A percentile compares a stretch with the other conserved stretches of the same genome.
Evolutionary conservation across 2,113 vertebrate genomes (phyloP).

Genomic region (Lycaon pictus): DNA sequence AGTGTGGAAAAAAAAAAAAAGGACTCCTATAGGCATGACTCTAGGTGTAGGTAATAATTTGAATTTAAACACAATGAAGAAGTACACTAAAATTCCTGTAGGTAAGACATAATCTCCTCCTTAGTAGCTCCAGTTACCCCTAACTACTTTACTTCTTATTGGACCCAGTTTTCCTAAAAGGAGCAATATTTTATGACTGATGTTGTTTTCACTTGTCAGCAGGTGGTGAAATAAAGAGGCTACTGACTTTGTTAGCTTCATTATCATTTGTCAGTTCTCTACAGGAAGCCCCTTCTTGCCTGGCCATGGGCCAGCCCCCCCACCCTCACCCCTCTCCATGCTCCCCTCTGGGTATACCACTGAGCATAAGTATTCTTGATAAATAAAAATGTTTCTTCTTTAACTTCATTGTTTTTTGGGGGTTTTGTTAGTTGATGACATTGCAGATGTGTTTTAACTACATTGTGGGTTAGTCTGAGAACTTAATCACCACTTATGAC

Average conservation of each 20-base stretch:
- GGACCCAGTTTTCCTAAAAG: slow-evolving; percentile 55
- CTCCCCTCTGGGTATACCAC: background rate
- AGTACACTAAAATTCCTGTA: slow-evolving; percentile 33
- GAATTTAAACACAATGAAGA: slow-evolving; percentile 40
- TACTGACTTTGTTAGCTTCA: background rate
- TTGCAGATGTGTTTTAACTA: slow-evolving; percentile 54
- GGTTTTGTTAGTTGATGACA: slow-evolving; percentile 31
- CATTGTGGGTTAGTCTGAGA: slow-evolving; percentile 9
- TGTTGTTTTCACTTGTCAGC: slow-evolving; percentile 51
- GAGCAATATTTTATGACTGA: slow-evolving; percentile 61
- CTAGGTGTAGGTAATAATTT: slow-evolving; percentile 55
- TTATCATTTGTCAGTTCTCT: slow-evolving; percentile 48
- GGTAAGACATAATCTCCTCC: slow-evolving; percentile 17
- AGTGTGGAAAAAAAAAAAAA: background rate
- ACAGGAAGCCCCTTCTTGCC: background rate
- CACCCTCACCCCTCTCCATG: background rate
- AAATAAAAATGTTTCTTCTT: slow-evolving; percentile 45
- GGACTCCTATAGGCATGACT: background rate
- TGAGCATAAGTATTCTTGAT: slow-evolving; percentile 43
- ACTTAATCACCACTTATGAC: slow-evolving; percentile 33
- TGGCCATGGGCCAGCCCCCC: background rate
- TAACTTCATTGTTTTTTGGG: background rate
- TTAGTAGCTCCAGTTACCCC: slow-evolving; percentile 27
- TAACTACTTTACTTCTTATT: slow-evolving; percentile 62
- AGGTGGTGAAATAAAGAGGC: slow-evolving; percentile 49